Evolutionary conservation across 2,113 vertebrate genomes (phyloP).

Genomic region (Zosterops pallidus): DNA sequence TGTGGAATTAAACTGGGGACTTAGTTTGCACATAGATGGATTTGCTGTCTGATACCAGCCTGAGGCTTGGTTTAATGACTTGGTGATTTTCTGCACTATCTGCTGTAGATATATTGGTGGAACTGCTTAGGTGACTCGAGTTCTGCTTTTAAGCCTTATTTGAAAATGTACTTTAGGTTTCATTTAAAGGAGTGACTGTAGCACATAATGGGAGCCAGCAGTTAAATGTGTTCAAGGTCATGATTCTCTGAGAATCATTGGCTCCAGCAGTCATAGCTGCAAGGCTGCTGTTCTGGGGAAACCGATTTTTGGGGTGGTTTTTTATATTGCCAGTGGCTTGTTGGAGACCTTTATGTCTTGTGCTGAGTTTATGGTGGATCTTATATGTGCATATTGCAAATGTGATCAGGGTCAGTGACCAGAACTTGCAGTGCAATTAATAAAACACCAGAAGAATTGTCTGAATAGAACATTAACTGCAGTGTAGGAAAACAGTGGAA

Average conservation of each 20-base stretch:
- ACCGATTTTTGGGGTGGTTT: neutral
- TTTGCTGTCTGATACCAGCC: neutral
- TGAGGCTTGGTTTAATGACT: neutral
- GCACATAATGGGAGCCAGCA: neutral
- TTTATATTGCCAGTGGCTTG: neutral
- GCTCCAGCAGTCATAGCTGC: neutral
- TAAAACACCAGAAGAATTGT: neutral
- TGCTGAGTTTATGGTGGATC: neutral
- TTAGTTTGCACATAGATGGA: rapidly evolving
- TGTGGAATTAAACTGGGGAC: neutral
- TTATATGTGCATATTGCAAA: neutral
- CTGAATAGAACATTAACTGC: conserved; percentile 3
- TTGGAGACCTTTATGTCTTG: neutral
- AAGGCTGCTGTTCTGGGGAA: neutral
- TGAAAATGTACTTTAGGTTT: neutral
- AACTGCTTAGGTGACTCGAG: neutral
- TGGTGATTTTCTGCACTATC: neutral
- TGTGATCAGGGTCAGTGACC: neutral
- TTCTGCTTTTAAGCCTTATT: neutral
- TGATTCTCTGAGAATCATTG: neutral
- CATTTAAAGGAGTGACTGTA: neutral
- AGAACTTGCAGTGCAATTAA: neutral
- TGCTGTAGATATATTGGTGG: neutral
- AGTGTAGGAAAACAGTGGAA: neutral
- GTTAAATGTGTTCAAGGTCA: neutral